A percentile compares a stretch with the other conserved stretches of the same genome.
These are phyloP conservation scores for Halcyon leucocephala DNA, from an alignment of 2,797 vertebrate genomes.

Conservation along the genomic window DNA sequence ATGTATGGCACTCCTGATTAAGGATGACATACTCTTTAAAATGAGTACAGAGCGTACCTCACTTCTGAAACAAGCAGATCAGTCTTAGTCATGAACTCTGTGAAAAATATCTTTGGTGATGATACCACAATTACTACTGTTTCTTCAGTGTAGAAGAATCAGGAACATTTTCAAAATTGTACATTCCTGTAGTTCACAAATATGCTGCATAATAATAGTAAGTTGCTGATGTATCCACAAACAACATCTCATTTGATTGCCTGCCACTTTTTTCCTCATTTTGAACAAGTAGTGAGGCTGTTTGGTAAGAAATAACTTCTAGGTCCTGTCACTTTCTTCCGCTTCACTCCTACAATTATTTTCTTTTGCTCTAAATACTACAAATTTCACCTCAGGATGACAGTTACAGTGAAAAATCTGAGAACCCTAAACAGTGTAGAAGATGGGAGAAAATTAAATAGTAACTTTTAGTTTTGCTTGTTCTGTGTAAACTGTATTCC, in stretches of 20 bases:
- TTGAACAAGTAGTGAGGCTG: neutral
- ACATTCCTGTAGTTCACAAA: neutral
- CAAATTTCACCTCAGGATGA: neutral
- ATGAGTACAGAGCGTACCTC: neutral
- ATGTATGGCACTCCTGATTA: neutral
- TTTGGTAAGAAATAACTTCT: neutral
- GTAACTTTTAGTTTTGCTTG: neutral
- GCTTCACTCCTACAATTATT: neutral
- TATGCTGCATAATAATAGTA: neutral
- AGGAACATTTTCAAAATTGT: neutral
- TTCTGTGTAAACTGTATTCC: neutral
- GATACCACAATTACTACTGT: conserved; percentile 1
- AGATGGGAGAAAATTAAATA: neutral
- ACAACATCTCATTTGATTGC: neutral
- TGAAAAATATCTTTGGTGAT: neutral
- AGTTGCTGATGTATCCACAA: neutral
- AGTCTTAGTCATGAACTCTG: neutral
- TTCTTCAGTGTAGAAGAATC: neutral
- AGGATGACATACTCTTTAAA: conserved; percentile 16
- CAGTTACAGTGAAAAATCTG: neutral
- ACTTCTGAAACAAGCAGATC: conserved; percentile 9
- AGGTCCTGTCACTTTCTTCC: neutral
- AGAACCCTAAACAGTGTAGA: neutral
- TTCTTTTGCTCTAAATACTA: neutral
- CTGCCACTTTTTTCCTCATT: neutral